Evolutionary conservation across 2,888 invertebrate genomes (phyloP).

Genomic region (Mythimna loreyi): DNA sequence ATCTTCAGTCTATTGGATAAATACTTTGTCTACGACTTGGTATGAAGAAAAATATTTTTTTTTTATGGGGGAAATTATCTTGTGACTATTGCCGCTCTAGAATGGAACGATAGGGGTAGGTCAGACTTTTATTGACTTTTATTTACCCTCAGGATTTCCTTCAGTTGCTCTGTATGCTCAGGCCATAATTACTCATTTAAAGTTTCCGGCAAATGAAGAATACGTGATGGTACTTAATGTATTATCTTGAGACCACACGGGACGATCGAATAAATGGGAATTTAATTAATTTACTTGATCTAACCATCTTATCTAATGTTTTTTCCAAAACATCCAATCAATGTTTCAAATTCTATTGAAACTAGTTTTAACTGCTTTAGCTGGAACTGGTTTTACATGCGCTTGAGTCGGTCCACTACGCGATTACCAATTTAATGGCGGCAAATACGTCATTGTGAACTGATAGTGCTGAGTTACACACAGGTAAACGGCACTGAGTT

Average conservation of each 20-base stretch:
- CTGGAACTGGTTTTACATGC: slow-evolving; percentile 33
- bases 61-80: too few relatives aligned
- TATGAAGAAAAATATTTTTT: background rate
- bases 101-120: too few relatives aligned
- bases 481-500: slow-evolving; percentile 1
- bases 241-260: too few relatives aligned
- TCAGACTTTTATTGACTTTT: too few relatives aligned
- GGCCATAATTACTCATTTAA: too few relatives aligned
- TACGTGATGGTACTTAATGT: background rate
- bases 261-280: background rate
- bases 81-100: too few relatives aligned
- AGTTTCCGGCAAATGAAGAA: too few relatives aligned
- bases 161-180: too few relatives aligned
- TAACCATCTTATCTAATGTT: background rate
- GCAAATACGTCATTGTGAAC: slow-evolving; percentile 27
- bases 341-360: slow-evolving; percentile 27
- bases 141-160: too few relatives aligned
- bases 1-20: background rate
- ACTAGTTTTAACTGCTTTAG: slow-evolving; percentile 41
- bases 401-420: slow-evolving; percentile 24
- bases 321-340: slow-evolving; percentile 4
- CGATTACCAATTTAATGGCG: slow-evolving; percentile 30
- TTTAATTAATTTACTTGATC: background rate
- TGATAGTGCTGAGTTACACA: slow-evolving; percentile 25
- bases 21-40: background rate